Evolutionary conservation across 2,888 invertebrate genomes (phyloP).

Genomic region (Cephus pygmeus): DNA sequence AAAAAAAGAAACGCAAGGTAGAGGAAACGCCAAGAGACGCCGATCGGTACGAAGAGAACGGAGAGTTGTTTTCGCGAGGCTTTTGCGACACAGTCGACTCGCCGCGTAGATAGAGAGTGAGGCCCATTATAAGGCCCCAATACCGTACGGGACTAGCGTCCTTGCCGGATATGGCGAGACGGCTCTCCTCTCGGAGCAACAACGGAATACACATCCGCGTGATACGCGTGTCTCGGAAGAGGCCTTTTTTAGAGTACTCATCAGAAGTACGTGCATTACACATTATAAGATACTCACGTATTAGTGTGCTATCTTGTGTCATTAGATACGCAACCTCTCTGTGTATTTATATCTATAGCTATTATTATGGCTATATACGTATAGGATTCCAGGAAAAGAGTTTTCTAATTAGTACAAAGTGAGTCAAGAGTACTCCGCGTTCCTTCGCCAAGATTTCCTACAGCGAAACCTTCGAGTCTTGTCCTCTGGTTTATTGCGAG

Average conservation of each 20-base stretch:
- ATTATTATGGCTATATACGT: neutral
- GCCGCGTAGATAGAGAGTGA: slow-evolving; percentile 22
- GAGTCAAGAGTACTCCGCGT: neutral
- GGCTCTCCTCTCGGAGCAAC: slow-evolving; percentile 34
- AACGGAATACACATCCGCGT: slow-evolving; percentile 8
- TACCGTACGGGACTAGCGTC: slow-evolving; percentile 45
- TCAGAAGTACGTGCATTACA: neutral
- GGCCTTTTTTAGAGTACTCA: slow-evolving; percentile 29
- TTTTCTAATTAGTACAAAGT: neutral
- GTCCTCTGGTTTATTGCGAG: neutral
- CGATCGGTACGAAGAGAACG: slow-evolving; percentile 13
- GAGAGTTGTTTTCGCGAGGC: slow-evolving; percentile 17
- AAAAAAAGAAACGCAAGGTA: neutral
- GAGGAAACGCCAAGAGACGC: neutral
- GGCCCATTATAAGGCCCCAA: slow-evolving; percentile 46
- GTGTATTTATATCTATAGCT: neutral
- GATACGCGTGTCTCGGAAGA: slow-evolving; percentile 32
- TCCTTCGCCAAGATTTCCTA: neutral
- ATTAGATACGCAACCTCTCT: neutral
- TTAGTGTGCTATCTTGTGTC: neutral
- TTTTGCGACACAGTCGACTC: slow-evolving; percentile 14
- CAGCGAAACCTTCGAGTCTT: neutral
- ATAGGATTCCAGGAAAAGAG: neutral
- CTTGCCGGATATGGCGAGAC: slow-evolving; percentile 59
- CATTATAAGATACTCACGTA: neutral